A percentile compares a stretch with the other conserved stretches of the same genome.
Conservation (phyloP, 2,113 vertebrate species). For the Cebus imitator region DNA sequence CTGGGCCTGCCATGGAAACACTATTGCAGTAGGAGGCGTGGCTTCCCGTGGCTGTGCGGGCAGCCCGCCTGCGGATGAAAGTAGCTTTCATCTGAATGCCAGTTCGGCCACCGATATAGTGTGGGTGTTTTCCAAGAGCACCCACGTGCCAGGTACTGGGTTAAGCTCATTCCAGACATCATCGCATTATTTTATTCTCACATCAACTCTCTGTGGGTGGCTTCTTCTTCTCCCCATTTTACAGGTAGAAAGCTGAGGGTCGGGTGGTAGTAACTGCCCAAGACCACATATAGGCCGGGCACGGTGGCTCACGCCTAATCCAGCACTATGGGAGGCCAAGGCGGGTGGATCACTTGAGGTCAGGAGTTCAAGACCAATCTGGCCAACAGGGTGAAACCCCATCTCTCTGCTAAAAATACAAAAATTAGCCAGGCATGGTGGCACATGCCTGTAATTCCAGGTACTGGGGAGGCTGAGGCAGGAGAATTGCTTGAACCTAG, state of each 20-base stretch:
- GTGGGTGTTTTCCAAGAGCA: neutral
- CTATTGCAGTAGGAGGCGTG: neutral
- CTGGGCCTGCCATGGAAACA: constrained; percentile 14
- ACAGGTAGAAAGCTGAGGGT: neutral
- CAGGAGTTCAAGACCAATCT: too few species aligned
- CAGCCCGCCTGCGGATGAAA: neutral
- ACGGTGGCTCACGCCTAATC: too few species aligned
- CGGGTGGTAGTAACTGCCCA: neutral
- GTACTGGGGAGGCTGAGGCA: too few species aligned
- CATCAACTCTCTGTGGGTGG: fast-evolving
- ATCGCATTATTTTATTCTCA: fast-evolving
- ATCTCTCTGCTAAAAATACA: too few species aligned
- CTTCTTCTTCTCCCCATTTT: neutral
- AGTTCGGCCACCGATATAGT: neutral
- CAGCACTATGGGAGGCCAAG: too few species aligned
- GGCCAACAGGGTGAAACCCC: too few species aligned
- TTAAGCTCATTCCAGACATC: fast-evolving
- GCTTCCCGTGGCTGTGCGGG: fast-evolving
- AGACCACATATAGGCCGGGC: too few species aligned
- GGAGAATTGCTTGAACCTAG: too few species aligned
- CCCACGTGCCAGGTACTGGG: fast-evolving
- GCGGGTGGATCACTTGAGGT: too few species aligned
- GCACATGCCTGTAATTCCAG: too few species aligned
- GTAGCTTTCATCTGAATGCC: neutral
- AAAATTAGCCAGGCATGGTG: too few species aligned